Conservation (phyloP, 2,888 invertebrate species). For the Norana najaformis region DNA sequence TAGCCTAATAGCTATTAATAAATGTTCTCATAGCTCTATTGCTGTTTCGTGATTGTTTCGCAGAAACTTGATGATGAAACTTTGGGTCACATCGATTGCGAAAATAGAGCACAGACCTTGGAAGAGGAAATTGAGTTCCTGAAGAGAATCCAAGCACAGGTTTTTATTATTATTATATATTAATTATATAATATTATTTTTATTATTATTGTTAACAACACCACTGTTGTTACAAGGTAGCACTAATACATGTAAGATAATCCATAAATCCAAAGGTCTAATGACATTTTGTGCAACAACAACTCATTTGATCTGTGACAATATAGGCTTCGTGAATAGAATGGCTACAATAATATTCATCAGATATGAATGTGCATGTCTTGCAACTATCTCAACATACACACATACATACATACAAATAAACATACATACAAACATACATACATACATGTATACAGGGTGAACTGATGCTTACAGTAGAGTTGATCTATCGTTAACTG, state of each 20-base stretch:
- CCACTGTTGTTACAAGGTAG: no score
- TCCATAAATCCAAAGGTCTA: no score
- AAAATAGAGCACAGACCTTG: conserved; percentile 65
- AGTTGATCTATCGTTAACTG: no score
- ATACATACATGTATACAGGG: not conserved
- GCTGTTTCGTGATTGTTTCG: not conserved
- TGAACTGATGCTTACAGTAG: no score
- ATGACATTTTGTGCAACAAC: no score
- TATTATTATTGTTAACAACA: not conserved
- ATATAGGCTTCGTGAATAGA: no score
- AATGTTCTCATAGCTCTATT: not conserved
- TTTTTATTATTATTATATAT: conserved; percentile 43
- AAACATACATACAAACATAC: not conserved
- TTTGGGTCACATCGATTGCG: conserved; percentile 64
- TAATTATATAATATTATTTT: not conserved
- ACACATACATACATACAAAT: not conserved
- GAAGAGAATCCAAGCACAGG: conserved; percentile 65
- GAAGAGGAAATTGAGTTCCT: conserved; percentile 66
- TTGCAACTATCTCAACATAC: not conserved
- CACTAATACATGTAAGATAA: no score
- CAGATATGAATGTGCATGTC: no score
- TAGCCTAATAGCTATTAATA: not conserved
- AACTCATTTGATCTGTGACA: no score
- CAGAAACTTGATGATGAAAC: conserved; percentile 66
- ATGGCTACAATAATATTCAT: no score